Percentiles rank a stretch among this genome's conserved stretches.
phyloP scores from a whole-genome alignment of 2,113 vertebrate species.

The Corvus hawaiiensis region DNA sequence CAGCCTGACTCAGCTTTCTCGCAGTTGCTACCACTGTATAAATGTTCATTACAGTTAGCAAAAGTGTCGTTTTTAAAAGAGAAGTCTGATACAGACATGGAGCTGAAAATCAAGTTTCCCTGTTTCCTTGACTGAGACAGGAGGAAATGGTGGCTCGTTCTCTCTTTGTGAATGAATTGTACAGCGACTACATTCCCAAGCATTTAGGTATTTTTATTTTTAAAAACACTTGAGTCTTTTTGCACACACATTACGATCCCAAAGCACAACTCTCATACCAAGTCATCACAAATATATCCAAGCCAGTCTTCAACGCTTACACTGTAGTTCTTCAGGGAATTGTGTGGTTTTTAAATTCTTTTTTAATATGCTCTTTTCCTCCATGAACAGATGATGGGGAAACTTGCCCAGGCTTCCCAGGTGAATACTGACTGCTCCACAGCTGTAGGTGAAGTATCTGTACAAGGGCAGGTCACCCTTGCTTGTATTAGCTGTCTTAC shows the following conservation, averaged over 20 bases:
- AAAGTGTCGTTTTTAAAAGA: neutral
- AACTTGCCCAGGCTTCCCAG: neutral
- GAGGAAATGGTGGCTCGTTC: neutral
- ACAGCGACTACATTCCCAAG: neutral
- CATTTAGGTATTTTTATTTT: neutral
- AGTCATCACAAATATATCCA: neutral
- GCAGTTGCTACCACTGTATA: neutral
- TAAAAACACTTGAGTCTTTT: neutral
- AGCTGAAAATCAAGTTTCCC: neutral
- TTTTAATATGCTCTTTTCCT: neutral
- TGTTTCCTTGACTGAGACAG: neutral
- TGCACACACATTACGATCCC: neutral
- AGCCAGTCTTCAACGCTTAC: neutral
- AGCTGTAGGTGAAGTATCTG: neutral
- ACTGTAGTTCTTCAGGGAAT: neutral
- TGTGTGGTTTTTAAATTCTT: neutral
- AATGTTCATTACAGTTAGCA: neutral
- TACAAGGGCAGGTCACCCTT: neutral
- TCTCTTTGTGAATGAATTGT: neutral
- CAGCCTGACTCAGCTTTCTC: neutral
- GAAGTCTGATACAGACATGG: neutral
- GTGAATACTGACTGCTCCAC: neutral
- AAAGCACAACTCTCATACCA: neutral
- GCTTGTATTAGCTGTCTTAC: neutral
- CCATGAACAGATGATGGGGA: neutral